Percentiles rank a stretch among this genome's conserved stretches.
These are phyloP conservation scores for Podargus strigoides DNA, from an alignment of 2,797 vertebrate species.

Conservation along the genomic window DNA sequence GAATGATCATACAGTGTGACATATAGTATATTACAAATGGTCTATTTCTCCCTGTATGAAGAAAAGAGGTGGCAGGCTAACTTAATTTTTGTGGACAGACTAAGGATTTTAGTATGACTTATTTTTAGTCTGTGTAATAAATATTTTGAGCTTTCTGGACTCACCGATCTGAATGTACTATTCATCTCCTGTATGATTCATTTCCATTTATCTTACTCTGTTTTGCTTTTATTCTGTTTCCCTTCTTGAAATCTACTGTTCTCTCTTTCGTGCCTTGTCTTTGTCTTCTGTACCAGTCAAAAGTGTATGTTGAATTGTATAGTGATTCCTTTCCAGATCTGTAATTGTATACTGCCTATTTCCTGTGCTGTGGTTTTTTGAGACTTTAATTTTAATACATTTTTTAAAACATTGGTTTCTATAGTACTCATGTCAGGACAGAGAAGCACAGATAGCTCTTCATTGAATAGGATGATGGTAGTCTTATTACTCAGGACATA, in stretches of 20 bases:
- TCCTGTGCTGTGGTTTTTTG: not conserved
- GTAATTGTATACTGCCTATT: not conserved
- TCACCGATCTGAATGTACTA: not conserved
- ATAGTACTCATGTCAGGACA: not conserved
- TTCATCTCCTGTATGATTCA: not conserved
- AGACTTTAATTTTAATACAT: not conserved
- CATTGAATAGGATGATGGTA: not conserved
- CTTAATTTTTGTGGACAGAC: not conserved
- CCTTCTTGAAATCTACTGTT: not conserved
- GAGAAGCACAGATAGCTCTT: not conserved
- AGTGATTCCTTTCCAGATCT: not conserved
- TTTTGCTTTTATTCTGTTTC: not conserved
- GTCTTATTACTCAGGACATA: slow-evolving; percentile 24
- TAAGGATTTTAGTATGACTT: not conserved
- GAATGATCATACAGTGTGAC: not conserved
- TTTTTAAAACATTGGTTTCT: not conserved
- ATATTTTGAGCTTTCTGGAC: not conserved
- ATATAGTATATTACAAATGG: not conserved
- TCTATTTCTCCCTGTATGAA: not conserved
- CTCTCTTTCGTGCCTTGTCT: not conserved
- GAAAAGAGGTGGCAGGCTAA: not conserved
- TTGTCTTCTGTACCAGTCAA: not conserved
- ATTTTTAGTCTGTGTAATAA: no score
- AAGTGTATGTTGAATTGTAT: not conserved
- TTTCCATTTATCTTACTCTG: not conserved